A percentile compares a stretch with the other conserved stretches of the same genome.
Conservation (phyloP, 2,797 vertebrate species). For the Eulemur albifrons region DNA sequence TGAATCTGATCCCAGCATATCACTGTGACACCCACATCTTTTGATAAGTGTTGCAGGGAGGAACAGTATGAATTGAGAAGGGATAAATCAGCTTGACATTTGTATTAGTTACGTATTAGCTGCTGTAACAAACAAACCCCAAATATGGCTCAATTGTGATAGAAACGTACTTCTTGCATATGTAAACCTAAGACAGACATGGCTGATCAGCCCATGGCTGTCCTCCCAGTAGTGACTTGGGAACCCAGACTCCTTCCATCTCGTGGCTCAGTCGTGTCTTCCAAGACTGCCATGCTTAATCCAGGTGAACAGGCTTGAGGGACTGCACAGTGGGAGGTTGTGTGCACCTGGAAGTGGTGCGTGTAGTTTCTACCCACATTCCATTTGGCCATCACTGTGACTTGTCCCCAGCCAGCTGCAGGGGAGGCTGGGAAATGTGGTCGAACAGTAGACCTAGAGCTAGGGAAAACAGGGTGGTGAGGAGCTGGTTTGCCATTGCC, state of each 20-base stretch:
- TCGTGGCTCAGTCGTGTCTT: neutral
- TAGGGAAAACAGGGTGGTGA: neutral
- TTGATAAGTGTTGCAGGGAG: neutral
- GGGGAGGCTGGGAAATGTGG: neutral
- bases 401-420: neutral
- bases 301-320: neutral
- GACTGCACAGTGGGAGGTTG: neutral
- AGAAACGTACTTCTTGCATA: neutral
- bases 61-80: neutral
- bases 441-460: neutral
- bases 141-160: neutral
- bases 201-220: neutral
- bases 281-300: neutral
- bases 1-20: neutral
- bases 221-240: neutral
- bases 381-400: neutral
- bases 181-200: neutral
- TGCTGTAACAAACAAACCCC: neutral
- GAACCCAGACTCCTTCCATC: neutral
- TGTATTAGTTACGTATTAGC: neutral
- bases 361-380: neutral
- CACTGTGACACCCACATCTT: neutral
- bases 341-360: neutral
- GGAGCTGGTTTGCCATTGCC: accelerated
- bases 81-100: neutral